Percentiles rank a stretch among this genome's conserved stretches.
phyloP scores from a whole-genome alignment of 2,888 invertebrate genomes.

The Copidosoma aretas region DNA sequence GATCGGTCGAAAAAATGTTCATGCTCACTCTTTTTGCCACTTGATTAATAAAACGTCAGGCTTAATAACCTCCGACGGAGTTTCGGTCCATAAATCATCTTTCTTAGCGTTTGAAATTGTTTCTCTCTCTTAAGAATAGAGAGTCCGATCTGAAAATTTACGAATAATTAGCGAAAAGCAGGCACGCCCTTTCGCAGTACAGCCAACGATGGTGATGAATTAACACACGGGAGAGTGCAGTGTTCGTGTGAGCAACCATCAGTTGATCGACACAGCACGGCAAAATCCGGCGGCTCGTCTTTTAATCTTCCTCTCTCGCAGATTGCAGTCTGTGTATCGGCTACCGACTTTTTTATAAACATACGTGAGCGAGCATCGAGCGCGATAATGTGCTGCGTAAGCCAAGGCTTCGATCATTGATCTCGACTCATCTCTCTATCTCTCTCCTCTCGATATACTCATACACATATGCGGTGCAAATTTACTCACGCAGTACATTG shows the following conservation, averaged over 20 bases:
- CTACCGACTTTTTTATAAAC: slow-evolving; percentile 34
- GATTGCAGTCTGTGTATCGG: background rate
- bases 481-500: no score
- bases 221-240: no score
- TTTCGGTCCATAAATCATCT: no score
- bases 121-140: no score
- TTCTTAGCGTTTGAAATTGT: no score
- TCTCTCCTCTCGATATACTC: slow-evolving; percentile 32
- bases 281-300: slow-evolving; percentile 37
- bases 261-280: slow-evolving; percentile 24
- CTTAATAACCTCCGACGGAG: no score
- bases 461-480: background rate
- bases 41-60: no score
- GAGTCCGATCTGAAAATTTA: no score
- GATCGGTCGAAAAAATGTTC: no score
- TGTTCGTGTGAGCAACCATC: background rate
- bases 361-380: slow-evolving; percentile 1
- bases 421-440: no score
- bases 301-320: slow-evolving; percentile 25
- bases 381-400: slow-evolving; percentile 33
- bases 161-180: no score
- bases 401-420: slow-evolving; percentile 17
- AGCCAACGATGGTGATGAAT: slow-evolving; percentile 28
- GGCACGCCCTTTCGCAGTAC: slow-evolving; percentile 3
- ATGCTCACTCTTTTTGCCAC: no score